Evolutionary conservation across 2,113 vertebrate genomes (phyloP).

Genomic region (Nerophis lumbriciformis): DNA sequence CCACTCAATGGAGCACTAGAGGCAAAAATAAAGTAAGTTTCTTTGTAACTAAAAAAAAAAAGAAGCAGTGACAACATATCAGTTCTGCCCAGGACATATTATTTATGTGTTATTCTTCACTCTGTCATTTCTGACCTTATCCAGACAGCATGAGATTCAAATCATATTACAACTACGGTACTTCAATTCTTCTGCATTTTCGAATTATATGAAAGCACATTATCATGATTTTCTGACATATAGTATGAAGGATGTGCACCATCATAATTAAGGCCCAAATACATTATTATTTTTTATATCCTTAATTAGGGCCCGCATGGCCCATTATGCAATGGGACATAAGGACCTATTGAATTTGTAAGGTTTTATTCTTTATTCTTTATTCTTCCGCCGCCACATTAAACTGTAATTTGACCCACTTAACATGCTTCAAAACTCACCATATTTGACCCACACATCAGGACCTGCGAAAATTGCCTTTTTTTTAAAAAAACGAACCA

Average conservation of each 20-base stretch:
- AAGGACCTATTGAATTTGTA: too few relatives aligned
- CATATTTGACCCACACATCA: too few relatives aligned
- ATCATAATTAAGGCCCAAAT: background rate
- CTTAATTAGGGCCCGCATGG: too few relatives aligned
- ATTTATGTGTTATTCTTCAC: background rate
- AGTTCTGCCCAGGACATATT: background rate
- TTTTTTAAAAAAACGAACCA: too few relatives aligned
- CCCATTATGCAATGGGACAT: too few relatives aligned
- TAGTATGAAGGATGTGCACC: background rate
- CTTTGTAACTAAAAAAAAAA: conserved; percentile 4
- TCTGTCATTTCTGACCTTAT: conserved; percentile 19
- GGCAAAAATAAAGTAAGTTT: conserved; percentile 8
- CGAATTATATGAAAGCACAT: background rate
- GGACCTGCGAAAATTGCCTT: too few relatives aligned
- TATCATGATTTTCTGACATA: conserved; percentile 8
- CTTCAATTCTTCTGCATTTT: background rate
- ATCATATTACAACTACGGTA: background rate
- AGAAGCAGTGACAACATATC: background rate
- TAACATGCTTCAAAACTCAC: too few relatives aligned
- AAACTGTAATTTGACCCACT: too few relatives aligned
- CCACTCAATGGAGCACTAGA: conserved; percentile 97
- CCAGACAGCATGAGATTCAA: background rate
- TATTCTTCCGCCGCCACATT: too few relatives aligned
- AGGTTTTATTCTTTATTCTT: too few relatives aligned
- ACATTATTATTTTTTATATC: background rate